Evolutionary conservation across 2,888 invertebrate genomes (phyloP), one percentile per base, ranked within the genome.

Genomic region (Patella pellucida): DNA sequence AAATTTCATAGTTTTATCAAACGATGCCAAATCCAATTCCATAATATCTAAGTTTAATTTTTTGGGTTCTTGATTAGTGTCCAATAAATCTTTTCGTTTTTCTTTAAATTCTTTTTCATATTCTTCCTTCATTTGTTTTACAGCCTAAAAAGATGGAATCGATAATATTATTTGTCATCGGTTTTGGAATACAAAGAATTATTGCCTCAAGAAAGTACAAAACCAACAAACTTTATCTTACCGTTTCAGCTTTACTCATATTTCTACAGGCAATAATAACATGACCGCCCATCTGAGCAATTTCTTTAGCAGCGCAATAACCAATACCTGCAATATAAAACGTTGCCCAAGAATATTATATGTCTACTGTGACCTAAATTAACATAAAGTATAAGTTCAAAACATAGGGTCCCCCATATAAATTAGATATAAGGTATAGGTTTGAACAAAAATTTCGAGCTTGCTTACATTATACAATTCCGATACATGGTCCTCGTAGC

Each of bases 261-360:
- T 62, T 62, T 62, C 62, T 62, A 62, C 62, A 62, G 7, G 62
- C 62, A 19, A 62, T 62, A 14, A 62, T 62, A 62, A 62, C 62
- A 23, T 62, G 62, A 14, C 62, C 62, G 14, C 62, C 62, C 62
- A 62, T 62, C 19, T 23, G 62, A 23, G 62, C 62, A 12, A 62
- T 62, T 62, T 62, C 62, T 62, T 14, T n/a, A 0, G 62, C 62
- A 62, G 62, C 62, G 14, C 11, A 12, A 15, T 62, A 62, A 12
- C 62, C 62, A 62, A 62, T 62, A 19, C 62, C 62, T 62, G 14
- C 19, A 62, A 62, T 19, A 16, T 19, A 56, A 56, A 56, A 41
- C 41, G 9, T 41, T 41, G 9, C 41, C 9, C 41, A 9, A 9
- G 41, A 9, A 41, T n/a, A 27, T 1, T 2, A 27, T 41, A 41